Evolutionary conservation across 2,797 vertebrate genomes (phyloP).

Genomic region (Gorsachius magnificus): DNA sequence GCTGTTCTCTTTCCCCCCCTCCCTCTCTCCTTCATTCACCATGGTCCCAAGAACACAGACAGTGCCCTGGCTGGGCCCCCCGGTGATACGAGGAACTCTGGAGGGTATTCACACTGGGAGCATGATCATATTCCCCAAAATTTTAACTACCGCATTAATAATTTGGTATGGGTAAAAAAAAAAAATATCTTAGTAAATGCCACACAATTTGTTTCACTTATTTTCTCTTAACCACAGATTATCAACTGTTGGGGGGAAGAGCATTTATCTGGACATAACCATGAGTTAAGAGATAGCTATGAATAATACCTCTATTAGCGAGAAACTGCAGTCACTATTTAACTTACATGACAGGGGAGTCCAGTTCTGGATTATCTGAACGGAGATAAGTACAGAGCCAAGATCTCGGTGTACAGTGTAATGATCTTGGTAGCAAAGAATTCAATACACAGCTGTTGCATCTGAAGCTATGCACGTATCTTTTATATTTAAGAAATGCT

Average conservation of each 20-base stretch:
- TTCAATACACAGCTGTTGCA: background rate
- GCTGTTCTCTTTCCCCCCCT: background rate
- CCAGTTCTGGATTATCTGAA: background rate
- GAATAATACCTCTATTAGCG: background rate
- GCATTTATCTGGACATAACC: background rate
- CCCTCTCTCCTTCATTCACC: background rate
- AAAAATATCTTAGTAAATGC: background rate
- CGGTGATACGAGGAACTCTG: accelerated
- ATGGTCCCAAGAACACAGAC: accelerated
- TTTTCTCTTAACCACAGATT: background rate
- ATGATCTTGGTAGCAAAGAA: background rate
- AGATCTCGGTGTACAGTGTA: background rate
- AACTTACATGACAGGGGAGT: background rate
- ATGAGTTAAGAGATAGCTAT: background rate
- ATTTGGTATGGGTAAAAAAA: background rate
- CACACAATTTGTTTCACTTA: background rate
- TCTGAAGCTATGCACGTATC: background rate
- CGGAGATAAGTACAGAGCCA: background rate
- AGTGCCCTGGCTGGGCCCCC: background rate
- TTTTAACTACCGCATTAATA: background rate
- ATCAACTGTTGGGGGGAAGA: background rate
- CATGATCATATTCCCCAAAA: accelerated
- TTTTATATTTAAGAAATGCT: background rate
- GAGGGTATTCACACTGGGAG: background rate
- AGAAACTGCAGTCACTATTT: background rate